Base-by-base conservation (phyloP, 2,888 invertebrate genomes). In the Antheraea assamensis region DNA sequence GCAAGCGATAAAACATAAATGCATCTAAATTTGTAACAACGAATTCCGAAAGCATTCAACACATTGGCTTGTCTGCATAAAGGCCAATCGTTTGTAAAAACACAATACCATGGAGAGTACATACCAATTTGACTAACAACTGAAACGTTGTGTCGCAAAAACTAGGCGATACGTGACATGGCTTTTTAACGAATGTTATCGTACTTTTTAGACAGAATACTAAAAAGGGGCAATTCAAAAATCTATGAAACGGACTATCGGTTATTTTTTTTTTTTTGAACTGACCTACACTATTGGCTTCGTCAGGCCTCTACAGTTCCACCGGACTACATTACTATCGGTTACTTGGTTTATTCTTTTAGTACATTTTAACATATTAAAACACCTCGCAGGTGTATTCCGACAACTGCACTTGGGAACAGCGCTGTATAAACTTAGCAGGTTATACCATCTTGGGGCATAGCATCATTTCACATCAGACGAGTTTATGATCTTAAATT, bases 41-140 rank as follows among this genome's bases (percentile, higher is more conserved):
- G 35, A 21, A 68, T 64, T 64, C 31, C 5, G 27, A 52, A 71
- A 49, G 24, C 27, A 49, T 21, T 71, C n/a, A 49, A 52, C 49
- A 71, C 35, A n/a, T 70, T 21, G 70, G 42, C 35, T 42, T 8
- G 49, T 52, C 52, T 71, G 30, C 19, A 30, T 27, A 55, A 55
- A 71, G 30, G 31, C 27, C 52, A 71, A 30, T 52, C 52, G 30
- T 31, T 52, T 31, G 52, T 70, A 58, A 73, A 58, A 73, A 47
- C 70, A 70, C 70, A 70, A 70, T 70, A 30, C 73, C 76, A 78
- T 76, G 72, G 74, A 73, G 74, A 13, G 74, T 75, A 74, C 79
- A 82, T 78, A 81, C 79, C 82, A 82, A 84, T 85, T 85, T 81
- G 76, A 76, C 73, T 75, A 78, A 78, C 84, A 83, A 85, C 73